phyloP scores from a whole-genome alignment of 2,888 invertebrate species.

The Mythimna pallens region DNA sequence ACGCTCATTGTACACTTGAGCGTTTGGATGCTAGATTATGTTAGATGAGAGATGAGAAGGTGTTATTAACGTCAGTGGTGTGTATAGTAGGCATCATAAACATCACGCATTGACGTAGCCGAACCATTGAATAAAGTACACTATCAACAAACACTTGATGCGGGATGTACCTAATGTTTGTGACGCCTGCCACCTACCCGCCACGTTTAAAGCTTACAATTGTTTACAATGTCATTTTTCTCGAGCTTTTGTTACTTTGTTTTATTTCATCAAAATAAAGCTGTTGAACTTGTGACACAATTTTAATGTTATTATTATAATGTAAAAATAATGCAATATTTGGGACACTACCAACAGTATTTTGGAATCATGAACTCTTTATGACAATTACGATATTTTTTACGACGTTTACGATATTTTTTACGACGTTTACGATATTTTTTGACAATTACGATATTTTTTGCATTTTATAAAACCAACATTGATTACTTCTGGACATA shows the following conservation, averaged over 20 bases:
- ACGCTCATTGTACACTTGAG: conserved; percentile 10
- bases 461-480: background rate
- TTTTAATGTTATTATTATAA: conserved; percentile 1
- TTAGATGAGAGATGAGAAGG: conserved; percentile 25
- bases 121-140: conserved; percentile 19
- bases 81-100: conserved; percentile 35
- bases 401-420: no score
- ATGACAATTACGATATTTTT: background rate
- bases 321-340: conserved; percentile 16
- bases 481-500: background rate
- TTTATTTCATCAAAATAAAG: conserved; percentile 41
- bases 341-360: conserved; percentile 15
- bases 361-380: conserved; percentile 4
- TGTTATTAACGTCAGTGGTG: conserved; percentile 45
- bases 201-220: conserved; percentile 36
- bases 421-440: no score
- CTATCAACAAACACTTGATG: conserved; percentile 41
- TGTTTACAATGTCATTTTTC: conserved; percentile 55
- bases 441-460: background rate
- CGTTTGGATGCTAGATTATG: background rate
- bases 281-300: conserved; percentile 26
- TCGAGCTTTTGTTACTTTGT: conserved; percentile 53
- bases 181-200: conserved; percentile 46
- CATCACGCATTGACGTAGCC: conserved; percentile 47
- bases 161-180: conserved; percentile 33